phyloP scores from a whole-genome alignment of 2,797 vertebrate species.

The Cyclopterus lumpus region DNA sequence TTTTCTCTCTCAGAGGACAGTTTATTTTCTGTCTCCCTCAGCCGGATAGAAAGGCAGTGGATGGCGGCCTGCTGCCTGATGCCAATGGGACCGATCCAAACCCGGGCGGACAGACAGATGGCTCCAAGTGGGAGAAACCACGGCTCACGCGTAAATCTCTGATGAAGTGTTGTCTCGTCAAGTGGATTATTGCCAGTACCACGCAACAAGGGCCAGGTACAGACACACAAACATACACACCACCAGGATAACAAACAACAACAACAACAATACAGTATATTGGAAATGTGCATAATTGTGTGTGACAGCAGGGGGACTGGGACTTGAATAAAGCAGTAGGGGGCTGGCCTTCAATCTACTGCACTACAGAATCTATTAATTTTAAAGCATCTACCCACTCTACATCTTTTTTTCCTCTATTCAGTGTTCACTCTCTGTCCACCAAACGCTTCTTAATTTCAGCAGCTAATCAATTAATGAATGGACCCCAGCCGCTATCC shows the following conservation, averaged over 20 bases:
- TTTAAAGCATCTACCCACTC: constrained; percentile 47
- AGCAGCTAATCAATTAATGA: constrained; percentile 38
- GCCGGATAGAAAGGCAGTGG: constrained; percentile 82
- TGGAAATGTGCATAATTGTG: constrained; percentile 8
- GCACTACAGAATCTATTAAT: constrained; percentile 56
- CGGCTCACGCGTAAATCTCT: constrained; percentile 85
- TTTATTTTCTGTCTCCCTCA: constrained; percentile 56
- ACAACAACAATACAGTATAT: not conserved
- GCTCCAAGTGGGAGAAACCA: constrained; percentile 86
- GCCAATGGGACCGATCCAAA: constrained; percentile 76
- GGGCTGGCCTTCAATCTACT: constrained; percentile 19
- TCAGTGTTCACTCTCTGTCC: constrained; percentile 13
- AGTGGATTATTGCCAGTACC: constrained; percentile 89
- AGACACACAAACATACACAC: not conserved
- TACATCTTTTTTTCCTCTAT: not conserved
- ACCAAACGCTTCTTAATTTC: constrained; percentile 22
- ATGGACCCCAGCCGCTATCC: not conserved
- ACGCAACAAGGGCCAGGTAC: constrained; percentile 88
- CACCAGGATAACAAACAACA: not conserved
- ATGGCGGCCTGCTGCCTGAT: constrained; percentile 84
- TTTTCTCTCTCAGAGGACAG: not conserved
- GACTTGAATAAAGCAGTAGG: not conserved
- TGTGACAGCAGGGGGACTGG: constrained; percentile 22
- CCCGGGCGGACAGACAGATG: constrained; percentile 59
- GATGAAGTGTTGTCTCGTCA: constrained; percentile 90